Evolutionary conservation across 1,140 invertebrate genomes (phyloP), one percentile per base, ranked within the genome.

Genomic region (Papilio aristodemus): DNA sequence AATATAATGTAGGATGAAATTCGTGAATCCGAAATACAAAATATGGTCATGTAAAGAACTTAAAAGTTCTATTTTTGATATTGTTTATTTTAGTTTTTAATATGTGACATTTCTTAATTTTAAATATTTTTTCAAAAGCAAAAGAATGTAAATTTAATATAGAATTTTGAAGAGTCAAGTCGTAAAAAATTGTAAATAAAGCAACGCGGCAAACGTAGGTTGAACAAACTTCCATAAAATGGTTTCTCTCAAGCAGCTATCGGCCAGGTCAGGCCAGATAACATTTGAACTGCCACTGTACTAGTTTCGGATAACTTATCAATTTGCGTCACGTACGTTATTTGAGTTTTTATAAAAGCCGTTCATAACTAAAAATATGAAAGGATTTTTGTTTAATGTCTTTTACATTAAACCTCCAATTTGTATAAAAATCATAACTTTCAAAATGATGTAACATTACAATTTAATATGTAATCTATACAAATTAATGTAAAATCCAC

Each of bases 231-330:
- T 84, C 76, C 73, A 72, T 78, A 76, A 81, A 84, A 75, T 72
- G 72, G 76, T 70, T 43, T 71, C 77, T 81, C 70, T 22, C 75
- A 76, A 75, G 78, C 77, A 81, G 74, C 73, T 83, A 81, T 82
- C 77, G 68, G 75, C 58, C 67, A 67, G 82, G 80, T 86, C 80
- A 78, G 58, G 37, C 57, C n/a, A 25, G 86, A 89, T 89, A 89
- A 80, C 86, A 78, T 81, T 73, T 84, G 84, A 87, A 79, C 86
- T 78, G 59, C 22, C 73, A 77, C 72, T 82, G 84, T 82, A 85
- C 86, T 84, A 87, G 79, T 88, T 90, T 87, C 71, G 85, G 81
- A 87, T 87, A 85, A 76, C 46, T 84, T 90, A 89, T 90, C 86
- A 79, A 87, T 75, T 81, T 88, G 87, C 88, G 88, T 90, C 88